Base-by-base conservation (phyloP, 2,888 invertebrate genomes). In the Labia minor region DNA sequence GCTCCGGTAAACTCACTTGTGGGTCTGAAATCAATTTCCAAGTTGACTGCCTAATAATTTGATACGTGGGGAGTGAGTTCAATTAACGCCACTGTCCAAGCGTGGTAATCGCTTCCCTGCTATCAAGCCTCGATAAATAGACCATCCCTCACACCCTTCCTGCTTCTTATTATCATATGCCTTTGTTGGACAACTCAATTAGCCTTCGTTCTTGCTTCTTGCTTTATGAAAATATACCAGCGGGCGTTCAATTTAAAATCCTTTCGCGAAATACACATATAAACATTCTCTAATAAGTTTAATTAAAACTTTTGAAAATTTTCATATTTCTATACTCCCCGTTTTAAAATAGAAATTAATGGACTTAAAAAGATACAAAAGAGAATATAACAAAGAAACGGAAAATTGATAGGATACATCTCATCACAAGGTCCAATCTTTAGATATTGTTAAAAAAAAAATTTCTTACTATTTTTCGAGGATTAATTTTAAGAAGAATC, bases 71-170 rank as follows among this genome's bases (percentile, higher is more conserved):
- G 49, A 14, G 49, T 4, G 49, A 14, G 49, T 49, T 49, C 49
- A 49, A 49, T 49, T 49, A 49, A 49, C 49, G 49, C 49, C 49
- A 49, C 49, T 49, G 49, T 49, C 49, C 49, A 49, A 49, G 49
- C 49, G 49, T 49, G 49, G 49, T 49, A 49, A 49, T 49, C 49
- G 49, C 49, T 49, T 49, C 49, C 49, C 49, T 49, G 49, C 49
- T 49, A 49, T 49, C 49, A 49, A 14, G 49, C 49, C 49, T 49
- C 49, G 49, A 49, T 49, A 49, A 49, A 49, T 49, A 49, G 49
- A 49, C 49, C 49, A 26, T 26, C 26, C 26, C 26, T 8, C 26
- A 26, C 49, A 4, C 49, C 16, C 16, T 14, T 10, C 49, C 4
- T 14, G 8, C 49, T 49, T 16, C 4, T 49, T 49, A 4, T 14